Base-by-base conservation (phyloP, 2,888 invertebrate genomes). In the Lymantria dispar region DNA sequence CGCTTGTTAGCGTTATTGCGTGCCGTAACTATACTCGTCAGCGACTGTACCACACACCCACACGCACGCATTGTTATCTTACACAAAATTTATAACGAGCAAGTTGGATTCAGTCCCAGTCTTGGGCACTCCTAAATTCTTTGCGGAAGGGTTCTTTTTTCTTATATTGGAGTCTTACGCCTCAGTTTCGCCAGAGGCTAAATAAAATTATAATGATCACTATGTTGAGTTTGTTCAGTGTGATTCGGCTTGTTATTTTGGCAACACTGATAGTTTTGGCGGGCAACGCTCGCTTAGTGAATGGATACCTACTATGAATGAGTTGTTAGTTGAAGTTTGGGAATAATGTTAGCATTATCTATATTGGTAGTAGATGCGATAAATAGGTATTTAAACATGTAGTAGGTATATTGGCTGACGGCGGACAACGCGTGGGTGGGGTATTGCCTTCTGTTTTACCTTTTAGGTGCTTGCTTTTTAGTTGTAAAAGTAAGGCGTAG, bases 1-100 rank as follows among this genome's bases (percentile, higher is more conserved):
- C 88, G 87, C 91, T 92, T 91, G 91, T 91, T 91, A 91, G 91
- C 91, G 89, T 86, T 88, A 89, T 87, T 89, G 89, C 89, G 87
- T 89, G 87, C 86, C 80, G 86, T 89, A 89, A 89, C 86, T 89
- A 88, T 85, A 87, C 85, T 90, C 88, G 89, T 90, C 90, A 90
- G 80, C 88, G 83, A 78, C 79, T 81, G 77, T 81, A 85, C 81
- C 83, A 82, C 86, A 88, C 89, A 86, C 90, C 85, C 89, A 89
- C 90, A 90, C 80, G 78, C 82, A 83, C 82, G 80, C 76, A 87
- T 87, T 88, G 89, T 90, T 89, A 89, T 90, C 88, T 89, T 85
- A 85, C 80, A 89, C 86, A 83, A 88, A 89, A 88, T 89, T 88
- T 90, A 89, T 90, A 90, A 90, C 89, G 79, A 89, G 85, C 85